phyloP scores from a whole-genome alignment of 2,113 vertebrate genomes.

The Oreotragus oreotragus region DNA sequence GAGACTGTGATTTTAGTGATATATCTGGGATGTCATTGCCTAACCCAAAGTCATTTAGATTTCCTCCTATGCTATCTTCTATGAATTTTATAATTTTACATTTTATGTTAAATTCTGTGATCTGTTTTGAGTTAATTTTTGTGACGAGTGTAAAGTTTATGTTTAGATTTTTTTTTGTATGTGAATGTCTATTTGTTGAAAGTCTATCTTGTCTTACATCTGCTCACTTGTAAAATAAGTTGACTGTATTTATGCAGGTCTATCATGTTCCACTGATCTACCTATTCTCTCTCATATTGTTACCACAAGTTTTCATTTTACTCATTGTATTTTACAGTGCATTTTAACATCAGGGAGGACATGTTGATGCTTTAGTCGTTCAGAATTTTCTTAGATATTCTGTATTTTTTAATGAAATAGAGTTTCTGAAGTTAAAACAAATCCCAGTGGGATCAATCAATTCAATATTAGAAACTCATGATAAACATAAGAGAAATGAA shows the following conservation, averaged over 20 bases:
- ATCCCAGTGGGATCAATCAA: neutral
- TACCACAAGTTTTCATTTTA: neutral
- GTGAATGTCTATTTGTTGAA: neutral
- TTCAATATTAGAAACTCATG: neutral
- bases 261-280: neutral
- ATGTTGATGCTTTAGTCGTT: neutral
- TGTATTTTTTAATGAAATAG: neutral
- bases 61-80: neutral
- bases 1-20: neutral
- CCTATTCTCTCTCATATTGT: neutral
- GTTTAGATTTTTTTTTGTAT: neutral
- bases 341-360: neutral
- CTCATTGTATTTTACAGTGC: neutral
- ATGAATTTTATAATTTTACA: neutral
- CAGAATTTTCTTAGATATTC: neutral
- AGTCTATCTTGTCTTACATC: neutral
- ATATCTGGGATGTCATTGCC: neutral
- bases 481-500: neutral
- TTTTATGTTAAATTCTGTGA: neutral
- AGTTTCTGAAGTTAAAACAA: neutral
- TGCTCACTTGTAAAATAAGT: neutral
- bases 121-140: neutral
- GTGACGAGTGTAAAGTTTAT: neutral
- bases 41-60: neutral
- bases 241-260: neutral